Percentiles rank a stretch among this genome's conserved stretches.
Evolutionary conservation across 2,888 invertebrate genomes (phyloP).

Genomic region (Azorinus chamasolen): DNA sequence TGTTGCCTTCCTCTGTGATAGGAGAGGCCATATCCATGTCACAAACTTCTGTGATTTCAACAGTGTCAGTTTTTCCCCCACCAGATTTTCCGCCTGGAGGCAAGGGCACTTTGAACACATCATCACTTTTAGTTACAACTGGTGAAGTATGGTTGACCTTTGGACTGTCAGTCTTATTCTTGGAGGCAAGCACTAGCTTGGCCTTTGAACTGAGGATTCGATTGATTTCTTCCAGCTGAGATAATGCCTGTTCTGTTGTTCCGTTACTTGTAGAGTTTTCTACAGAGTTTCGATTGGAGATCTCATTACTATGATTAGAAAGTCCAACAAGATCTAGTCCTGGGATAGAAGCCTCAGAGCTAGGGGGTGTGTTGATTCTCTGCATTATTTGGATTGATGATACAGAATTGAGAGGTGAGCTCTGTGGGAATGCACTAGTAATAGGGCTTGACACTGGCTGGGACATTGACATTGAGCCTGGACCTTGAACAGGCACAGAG

Average conservation of each 20-base stretch:
- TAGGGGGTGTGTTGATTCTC: conserved; percentile 14
- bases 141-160: background rate
- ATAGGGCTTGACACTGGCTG: conserved; percentile 16
- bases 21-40: conserved; percentile 90
- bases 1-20: conserved; percentile 77
- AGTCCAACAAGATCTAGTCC: conserved; percentile 26
- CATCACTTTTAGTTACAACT: conserved; percentile 45
- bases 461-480: conserved; percentile 28
- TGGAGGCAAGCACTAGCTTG: conserved; percentile 38
- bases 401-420: conserved; percentile 42
- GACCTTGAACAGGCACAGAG: too few species aligned
- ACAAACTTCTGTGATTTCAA: conserved; percentile 87
- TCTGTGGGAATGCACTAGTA: background rate
- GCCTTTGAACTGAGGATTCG: conserved; percentile 78
- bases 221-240: conserved; percentile 72
- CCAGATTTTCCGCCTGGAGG: conserved; percentile 66
- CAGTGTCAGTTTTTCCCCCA: conserved; percentile 51
- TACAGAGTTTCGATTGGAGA: background rate
- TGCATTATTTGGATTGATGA: conserved; percentile 29
- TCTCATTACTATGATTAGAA: background rate
- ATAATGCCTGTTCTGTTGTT: conserved; percentile 24
- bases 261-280: background rate
- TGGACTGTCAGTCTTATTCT: conserved; percentile 17
- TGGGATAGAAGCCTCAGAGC: conserved; percentile 16
- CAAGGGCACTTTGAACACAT: conserved; percentile 78